These are phyloP conservation scores for Chondrosia reniformis DNA, from an alignment of 37 sponge, comb jelly and placozoan species.

Conservation along the genomic window DNA sequence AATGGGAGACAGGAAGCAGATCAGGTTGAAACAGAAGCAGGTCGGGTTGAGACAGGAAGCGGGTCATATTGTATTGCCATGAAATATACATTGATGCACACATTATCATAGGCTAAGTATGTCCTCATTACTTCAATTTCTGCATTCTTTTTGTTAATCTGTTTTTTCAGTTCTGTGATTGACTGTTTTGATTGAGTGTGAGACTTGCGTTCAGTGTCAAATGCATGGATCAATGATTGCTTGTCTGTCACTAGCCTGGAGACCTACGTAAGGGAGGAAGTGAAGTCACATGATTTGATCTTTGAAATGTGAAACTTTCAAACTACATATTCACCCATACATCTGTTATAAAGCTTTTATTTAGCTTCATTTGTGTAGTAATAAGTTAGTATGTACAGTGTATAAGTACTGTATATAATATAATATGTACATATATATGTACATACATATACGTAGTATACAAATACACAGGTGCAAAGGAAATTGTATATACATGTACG, in stretches of 20 bases:
- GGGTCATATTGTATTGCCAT: too few relatives aligned
- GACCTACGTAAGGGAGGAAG: not conserved
- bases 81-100: too few relatives aligned
- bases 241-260: not conserved
- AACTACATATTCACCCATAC: too few relatives aligned
- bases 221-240: constrained; percentile 1
- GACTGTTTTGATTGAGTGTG: not conserved
- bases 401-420: too few relatives aligned
- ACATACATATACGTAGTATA: not conserved
- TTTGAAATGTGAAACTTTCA: too few relatives aligned
- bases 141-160: not conserved
- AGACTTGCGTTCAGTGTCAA: not conserved
- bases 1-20: not conserved
- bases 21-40: not conserved
- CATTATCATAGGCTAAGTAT: too few relatives aligned
- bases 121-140: not conserved
- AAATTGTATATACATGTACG: not conserved
- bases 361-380: too few relatives aligned
- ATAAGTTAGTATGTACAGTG: too few relatives aligned
- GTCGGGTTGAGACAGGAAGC: too few relatives aligned
- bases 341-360: too few relatives aligned
- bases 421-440: too few relatives aligned
- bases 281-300: not conserved
- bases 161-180: not conserved
- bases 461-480: not conserved